Base-by-base conservation (phyloP, 1,140 invertebrate species). In the Hyposmocoma kahamanoa region DNA sequence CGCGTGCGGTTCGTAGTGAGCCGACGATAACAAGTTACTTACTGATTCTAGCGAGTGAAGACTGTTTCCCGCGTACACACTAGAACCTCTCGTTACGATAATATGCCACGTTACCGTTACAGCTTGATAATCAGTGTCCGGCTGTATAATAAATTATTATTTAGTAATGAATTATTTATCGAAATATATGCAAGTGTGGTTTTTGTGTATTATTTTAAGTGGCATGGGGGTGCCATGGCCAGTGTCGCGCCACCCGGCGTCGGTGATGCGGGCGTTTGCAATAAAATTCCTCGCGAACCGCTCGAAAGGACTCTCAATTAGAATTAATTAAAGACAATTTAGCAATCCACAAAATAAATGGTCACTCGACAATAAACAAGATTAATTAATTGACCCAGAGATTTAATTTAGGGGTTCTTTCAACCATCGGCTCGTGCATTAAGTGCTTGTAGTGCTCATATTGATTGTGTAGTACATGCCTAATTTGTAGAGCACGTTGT, bases 301-400 rank as follows among this genome's bases (percentile, higher is more conserved):
- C 68, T 62, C 60, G 49, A 66, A 77, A 79, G 67, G 69, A 80
- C 78, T 62, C 72, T 80, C 72, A 81, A 84, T 84, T 80, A 80
- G 68, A 73, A 78, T 76, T 80, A 80, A 84, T 84, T 84, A 82
- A 78, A 81, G 76, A 84, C 78, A 84, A 84, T 84, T 84, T 74
- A 80, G 74, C 72, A 72, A 81, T 70, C 71, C 66, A 66, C 62
- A 73, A 76, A 70, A 76, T 76, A 76, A 75, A 74, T 62, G 72
- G 69, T 53, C 71, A 74, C 71, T 81, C 67, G 63, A 72, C 66
- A 65, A 76, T 76, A 67, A 81, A 76, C 70, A 71, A 71, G 75
- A 80, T 80, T 84, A 75, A 74, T 80, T 78, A 76, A 80, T 76
- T 70, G 68, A 57, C 64, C 61, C 45, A 63, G 62, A 67, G 67